phyloP scores from a whole-genome alignment of 2,797 vertebrate species.

The Acanthis flammea region DNA sequence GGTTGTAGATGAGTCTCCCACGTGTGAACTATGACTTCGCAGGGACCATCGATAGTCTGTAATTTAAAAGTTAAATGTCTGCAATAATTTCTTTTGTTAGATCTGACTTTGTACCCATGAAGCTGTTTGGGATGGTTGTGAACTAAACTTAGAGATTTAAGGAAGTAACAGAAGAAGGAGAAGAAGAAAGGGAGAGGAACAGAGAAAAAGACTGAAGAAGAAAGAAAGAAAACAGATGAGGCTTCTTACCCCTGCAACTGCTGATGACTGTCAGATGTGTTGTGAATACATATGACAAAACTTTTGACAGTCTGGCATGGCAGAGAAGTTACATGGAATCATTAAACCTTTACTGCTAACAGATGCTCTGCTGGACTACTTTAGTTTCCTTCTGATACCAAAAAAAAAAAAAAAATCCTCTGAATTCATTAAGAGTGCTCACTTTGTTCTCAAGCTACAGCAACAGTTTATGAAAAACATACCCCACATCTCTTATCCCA shows the following conservation, averaged over 20 bases:
- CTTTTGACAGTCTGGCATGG: background rate
- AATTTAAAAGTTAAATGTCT: conserved; percentile 87
- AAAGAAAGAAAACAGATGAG: conserved; percentile 51
- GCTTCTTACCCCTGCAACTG: conserved; percentile 60
- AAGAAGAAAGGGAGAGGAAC: background rate
- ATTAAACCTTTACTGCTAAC: background rate
- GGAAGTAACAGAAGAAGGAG: background rate
- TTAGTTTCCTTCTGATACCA: background rate
- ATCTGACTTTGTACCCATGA: conserved; percentile 75
- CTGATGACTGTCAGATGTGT: background rate
- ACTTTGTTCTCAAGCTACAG: background rate
- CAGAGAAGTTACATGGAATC: background rate
- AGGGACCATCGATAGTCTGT: conserved; percentile 92
- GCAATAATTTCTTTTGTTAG: conserved; percentile 77
- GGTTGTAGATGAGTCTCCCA: conserved; percentile 99
- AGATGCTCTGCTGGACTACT: background rate
- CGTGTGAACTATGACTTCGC: conserved; percentile 97
- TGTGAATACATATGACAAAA: background rate
- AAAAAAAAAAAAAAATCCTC: background rate
- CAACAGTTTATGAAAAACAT: background rate
- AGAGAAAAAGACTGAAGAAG: background rate
- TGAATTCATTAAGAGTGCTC: background rate
- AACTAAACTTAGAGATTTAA: conserved; percentile 52
- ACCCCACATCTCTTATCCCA: background rate
- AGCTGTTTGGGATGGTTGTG: conserved; percentile 67